Evolutionary conservation across 1,140 invertebrate species (phyloP).

Genomic region (Achatina immaculata): DNA sequence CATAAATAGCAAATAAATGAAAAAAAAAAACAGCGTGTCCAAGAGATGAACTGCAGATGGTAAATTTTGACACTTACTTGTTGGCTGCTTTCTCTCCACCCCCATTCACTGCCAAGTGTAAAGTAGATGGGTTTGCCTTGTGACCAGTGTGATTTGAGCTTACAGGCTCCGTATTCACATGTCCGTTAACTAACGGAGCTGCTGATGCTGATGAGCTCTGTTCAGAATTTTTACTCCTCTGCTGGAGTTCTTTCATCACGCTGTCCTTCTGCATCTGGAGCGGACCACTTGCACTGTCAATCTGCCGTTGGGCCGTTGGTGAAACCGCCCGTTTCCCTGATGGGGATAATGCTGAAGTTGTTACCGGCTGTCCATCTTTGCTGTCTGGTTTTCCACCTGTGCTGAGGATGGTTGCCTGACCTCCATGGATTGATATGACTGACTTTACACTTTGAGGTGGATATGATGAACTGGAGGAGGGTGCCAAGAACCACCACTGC

Average conservation of each 20-base stretch:
- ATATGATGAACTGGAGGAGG: background rate
- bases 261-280: background rate
- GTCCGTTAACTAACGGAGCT: background rate
- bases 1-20: no score
- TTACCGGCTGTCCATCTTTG: background rate
- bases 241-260: background rate
- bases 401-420: constrained; percentile 38
- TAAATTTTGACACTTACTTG: background rate
- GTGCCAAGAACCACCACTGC: background rate
- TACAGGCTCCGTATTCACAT: background rate
- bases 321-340: background rate
- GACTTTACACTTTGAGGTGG: constrained; percentile 26
- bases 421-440: constrained; percentile 41
- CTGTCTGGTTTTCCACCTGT: constrained; percentile 25
- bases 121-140: background rate
- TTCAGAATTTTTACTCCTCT: background rate
- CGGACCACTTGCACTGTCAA: no score
- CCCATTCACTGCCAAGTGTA: background rate
- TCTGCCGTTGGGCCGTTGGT: background rate
- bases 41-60: no score
- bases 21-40: no score
- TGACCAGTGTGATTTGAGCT: background rate
- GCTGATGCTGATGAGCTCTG: background rate
- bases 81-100: background rate
- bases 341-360: background rate